Conservation (phyloP, 92 coral and sea anemone species). For the Palythoa heliodiscus region DNA sequence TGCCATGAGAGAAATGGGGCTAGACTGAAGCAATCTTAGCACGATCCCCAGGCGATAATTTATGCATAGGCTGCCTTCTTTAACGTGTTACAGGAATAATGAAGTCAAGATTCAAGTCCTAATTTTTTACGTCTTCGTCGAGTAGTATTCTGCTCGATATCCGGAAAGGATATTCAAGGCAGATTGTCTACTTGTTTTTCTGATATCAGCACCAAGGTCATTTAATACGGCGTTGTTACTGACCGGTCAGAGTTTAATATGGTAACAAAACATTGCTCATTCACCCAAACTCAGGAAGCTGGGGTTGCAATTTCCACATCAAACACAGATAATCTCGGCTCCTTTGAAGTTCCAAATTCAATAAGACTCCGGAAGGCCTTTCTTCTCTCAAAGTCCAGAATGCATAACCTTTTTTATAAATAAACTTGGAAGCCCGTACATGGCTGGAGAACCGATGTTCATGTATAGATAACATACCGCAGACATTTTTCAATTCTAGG, state of each 20-base stretch:
- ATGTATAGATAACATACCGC: slow-evolving; percentile 1
- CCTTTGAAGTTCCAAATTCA: slow-evolving; percentile 44
- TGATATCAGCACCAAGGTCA: slow-evolving; percentile 28
- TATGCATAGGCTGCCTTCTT: background rate
- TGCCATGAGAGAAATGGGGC: background rate
- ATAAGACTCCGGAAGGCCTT: slow-evolving; percentile 42
- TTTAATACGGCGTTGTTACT: background rate
- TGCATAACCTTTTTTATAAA: slow-evolving; percentile 29
- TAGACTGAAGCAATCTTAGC: background rate
- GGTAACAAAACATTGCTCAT: slow-evolving; percentile 26
- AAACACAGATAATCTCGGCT: slow-evolving; percentile 30
- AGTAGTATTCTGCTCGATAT: background rate
- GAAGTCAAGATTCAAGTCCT: background rate
- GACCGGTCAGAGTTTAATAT: background rate
- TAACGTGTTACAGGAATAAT: background rate
- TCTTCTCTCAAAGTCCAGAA: background rate
- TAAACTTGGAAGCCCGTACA: slow-evolving; percentile 17
- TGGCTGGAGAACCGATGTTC: background rate
- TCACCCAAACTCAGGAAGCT: slow-evolving; percentile 12
- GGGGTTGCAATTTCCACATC: background rate
- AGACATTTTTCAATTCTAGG: slow-evolving; percentile 19
- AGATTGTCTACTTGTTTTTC: background rate
- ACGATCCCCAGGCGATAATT: slow-evolving; percentile 9
- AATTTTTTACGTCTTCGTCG: background rate
- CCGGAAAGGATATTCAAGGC: slow-evolving; percentile 17